Conservation (phyloP, 1,140 invertebrate genomes). For the Zaprionus ghesquierei region DNA sequence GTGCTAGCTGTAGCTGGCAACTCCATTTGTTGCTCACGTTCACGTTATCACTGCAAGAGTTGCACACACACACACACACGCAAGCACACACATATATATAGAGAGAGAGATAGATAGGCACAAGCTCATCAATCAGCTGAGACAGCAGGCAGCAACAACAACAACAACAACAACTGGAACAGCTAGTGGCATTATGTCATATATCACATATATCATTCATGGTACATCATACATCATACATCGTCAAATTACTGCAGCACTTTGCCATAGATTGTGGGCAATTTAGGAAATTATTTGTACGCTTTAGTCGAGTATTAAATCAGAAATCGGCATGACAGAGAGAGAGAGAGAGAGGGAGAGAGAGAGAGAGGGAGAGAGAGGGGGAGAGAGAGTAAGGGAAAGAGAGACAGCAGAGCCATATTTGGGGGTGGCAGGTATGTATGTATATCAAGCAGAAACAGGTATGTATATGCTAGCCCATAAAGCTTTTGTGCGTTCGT, state of each 20-base stretch:
- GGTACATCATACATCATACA: not conserved
- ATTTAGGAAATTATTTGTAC: slow-evolving; percentile 8
- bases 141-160: not conserved
- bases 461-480: too few relatives aligned
- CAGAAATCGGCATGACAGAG: not conserved
- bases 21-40: slow-evolving; percentile 44
- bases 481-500: not conserved
- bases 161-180: not conserved
- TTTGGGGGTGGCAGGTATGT: too few relatives aligned
- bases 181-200: not conserved
- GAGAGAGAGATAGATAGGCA: not conserved
- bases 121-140: slow-evolving; percentile 1
- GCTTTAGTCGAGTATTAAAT: not conserved
- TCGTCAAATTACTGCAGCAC: not conserved
- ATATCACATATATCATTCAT: not conserved
- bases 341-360: not conserved
- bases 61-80: slow-evolving; percentile 14
- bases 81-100: not conserved
- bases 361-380: not conserved
- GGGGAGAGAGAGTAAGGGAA: too few relatives aligned
- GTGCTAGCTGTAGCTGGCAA: slow-evolving; percentile 18
- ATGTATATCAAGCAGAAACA: too few relatives aligned
- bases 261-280: not conserved
- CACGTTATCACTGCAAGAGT: slow-evolving; percentile 23
- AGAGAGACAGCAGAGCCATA: too few relatives aligned